Conservation (phyloP, 2,113 vertebrate species). For the Loxodonta africana region DNA sequence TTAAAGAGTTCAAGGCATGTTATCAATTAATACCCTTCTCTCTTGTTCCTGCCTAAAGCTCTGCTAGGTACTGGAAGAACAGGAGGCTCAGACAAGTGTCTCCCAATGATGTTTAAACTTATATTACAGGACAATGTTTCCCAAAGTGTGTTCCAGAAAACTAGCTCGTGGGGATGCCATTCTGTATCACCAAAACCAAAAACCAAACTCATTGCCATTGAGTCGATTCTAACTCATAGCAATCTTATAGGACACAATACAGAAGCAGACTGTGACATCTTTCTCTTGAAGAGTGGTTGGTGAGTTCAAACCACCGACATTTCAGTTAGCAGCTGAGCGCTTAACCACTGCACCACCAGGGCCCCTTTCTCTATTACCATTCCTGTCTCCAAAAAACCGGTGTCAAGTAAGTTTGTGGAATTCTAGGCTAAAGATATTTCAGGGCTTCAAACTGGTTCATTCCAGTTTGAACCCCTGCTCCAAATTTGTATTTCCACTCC, state of each 20-base stretch:
- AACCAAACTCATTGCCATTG: not conserved
- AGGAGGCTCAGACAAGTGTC: too few relatives aligned
- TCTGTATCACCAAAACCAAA: not conserved
- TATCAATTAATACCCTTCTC: fast-evolving
- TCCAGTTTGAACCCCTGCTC: too few relatives aligned
- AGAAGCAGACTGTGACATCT: too few relatives aligned
- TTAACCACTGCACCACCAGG: not conserved
- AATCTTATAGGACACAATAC: not conserved
- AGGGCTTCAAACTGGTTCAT: too few relatives aligned
- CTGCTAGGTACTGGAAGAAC: not conserved
- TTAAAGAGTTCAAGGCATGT: fast-evolving
- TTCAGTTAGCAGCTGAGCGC: not conserved
- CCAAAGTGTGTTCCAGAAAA: not conserved
- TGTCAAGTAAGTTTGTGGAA: too few relatives aligned
- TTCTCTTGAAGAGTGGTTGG: not conserved
- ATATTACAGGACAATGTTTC: too few relatives aligned
- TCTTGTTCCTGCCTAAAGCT: not conserved
- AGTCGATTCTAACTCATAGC: not conserved
- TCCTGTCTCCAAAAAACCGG: not conserved
- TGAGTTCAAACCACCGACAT: not conserved
- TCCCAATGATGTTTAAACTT: not conserved
- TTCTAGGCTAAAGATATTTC: not conserved
- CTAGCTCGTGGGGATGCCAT: fast-evolving
- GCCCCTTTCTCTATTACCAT: not conserved
- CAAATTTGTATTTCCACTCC: too few relatives aligned